A percentile compares a stretch with the other conserved stretches of the same genome.
phyloP scores from a whole-genome alignment of 2,888 invertebrate genomes.

The Pollenia labialis region DNA sequence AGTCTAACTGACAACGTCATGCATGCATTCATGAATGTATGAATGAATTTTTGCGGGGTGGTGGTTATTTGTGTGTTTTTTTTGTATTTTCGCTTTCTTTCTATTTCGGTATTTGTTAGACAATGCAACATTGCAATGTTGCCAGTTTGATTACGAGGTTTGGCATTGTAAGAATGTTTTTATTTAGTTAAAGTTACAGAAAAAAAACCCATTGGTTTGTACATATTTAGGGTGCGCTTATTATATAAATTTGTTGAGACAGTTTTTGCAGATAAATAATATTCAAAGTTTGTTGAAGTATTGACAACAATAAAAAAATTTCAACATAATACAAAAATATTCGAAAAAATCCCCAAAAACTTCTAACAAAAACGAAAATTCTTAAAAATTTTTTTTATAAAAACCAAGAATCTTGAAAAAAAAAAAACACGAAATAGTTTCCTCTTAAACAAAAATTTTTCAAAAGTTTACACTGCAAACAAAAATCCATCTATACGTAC shows the following conservation, averaged over 20 bases:
- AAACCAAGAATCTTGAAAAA: no score
- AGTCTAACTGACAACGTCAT: constrained; percentile 70
- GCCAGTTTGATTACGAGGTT: background rate
- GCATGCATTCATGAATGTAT: constrained; percentile 38
- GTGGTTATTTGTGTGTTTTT: constrained; percentile 16
- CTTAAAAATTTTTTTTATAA: no score
- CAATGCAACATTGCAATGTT: constrained; percentile 42
- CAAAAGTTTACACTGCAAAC: no score
- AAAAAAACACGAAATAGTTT: no score
- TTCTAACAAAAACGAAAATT: no score
- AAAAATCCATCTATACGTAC: no score
- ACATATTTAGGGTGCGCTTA: constrained; percentile 44
- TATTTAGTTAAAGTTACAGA: background rate
- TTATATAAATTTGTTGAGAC: constrained; percentile 11
- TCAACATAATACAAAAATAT: no score
- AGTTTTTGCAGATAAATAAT: background rate
- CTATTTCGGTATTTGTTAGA: background rate
- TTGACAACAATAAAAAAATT: background rate
- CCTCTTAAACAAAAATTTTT: no score
- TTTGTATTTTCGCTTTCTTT: background rate
- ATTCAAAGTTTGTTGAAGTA: background rate
- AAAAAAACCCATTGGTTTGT: background rate
- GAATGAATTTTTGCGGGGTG: constrained; percentile 34
- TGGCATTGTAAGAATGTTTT: constrained; percentile 6
- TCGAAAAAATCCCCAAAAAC: no score